phyloP scores from a whole-genome alignment of 2,113 vertebrate species.

The Datnioides undecimradiatus region DNA sequence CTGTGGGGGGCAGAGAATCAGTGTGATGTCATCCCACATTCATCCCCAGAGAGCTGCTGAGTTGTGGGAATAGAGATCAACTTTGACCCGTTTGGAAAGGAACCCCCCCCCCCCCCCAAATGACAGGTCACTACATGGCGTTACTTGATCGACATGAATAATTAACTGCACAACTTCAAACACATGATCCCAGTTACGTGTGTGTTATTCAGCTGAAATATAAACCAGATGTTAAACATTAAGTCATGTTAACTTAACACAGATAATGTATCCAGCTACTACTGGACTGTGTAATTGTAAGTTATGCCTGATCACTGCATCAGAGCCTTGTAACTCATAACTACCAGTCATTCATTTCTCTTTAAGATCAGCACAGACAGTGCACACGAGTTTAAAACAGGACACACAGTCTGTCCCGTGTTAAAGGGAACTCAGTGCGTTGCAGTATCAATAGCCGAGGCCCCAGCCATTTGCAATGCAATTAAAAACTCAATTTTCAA shows the following conservation, averaged over 20 bases:
- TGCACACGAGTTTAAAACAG: constrained; percentile 13
- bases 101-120: constrained; percentile 28
- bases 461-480: constrained; percentile 72
- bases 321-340: neutral
- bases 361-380: neutral
- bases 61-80: constrained; percentile 47
- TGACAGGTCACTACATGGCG: constrained; percentile 42
- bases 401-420: constrained; percentile 4
- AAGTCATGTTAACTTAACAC: neutral
- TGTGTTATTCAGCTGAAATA: neutral
- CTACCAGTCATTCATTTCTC: neutral
- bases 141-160: constrained; percentile 37
- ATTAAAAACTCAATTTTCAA: constrained; percentile 84
- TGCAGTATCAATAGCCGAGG: constrained; percentile 75
- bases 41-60: constrained; percentile 43
- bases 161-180: constrained; percentile 17
- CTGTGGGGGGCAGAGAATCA: constrained; percentile 50
- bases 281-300: neutral
- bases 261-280: neutral
- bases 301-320: neutral
- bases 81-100: constrained; percentile 59
- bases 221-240: neutral
- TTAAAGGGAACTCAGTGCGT: constrained; percentile 41
- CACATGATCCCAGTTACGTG: constrained; percentile 1
- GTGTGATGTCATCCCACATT: constrained; percentile 58